A percentile compares a stretch with the other conserved stretches of the same genome.
These are phyloP conservation scores for Emys orbicularis DNA, from an alignment of 2,797 vertebrate species.

Conservation along the genomic window DNA sequence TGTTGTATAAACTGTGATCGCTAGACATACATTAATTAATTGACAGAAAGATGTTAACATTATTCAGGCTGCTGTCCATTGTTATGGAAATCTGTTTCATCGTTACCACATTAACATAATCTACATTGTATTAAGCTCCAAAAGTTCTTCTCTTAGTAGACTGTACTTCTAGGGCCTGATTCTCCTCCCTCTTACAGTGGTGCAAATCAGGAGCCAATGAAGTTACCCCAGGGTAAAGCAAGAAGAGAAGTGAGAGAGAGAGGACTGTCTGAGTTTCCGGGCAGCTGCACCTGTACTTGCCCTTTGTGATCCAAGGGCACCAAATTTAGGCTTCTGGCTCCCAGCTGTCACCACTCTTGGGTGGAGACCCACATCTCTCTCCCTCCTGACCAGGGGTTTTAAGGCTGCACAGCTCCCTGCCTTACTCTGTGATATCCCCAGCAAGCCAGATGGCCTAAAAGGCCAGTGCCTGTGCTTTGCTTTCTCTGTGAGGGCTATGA, in stretches of 20 bases:
- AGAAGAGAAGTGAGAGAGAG: background rate
- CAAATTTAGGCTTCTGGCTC: background rate
- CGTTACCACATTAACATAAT: background rate
- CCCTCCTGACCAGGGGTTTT: background rate
- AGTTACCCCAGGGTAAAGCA: background rate
- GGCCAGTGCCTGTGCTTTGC: background rate
- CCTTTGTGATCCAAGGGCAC: background rate
- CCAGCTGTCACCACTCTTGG: background rate
- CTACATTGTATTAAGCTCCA: background rate
- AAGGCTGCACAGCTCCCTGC: background rate
- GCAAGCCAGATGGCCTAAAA: background rate
- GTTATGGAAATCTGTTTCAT: background rate
- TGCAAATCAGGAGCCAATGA: background rate
- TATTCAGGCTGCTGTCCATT: background rate
- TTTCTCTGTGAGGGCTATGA: background rate
- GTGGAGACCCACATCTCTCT: background rate
- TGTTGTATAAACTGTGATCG: background rate
- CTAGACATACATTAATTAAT: background rate
- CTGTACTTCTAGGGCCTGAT: background rate
- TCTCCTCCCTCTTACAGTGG: background rate
- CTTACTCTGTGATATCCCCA: background rate
- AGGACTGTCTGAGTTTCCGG: background rate
- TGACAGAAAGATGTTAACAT: background rate
- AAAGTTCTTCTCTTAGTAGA: background rate
- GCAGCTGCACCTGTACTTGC: background rate